Percentiles rank a stretch among this genome's conserved stretches.
phyloP scores from a whole-genome alignment of 2,888 invertebrate genomes.

The Protodeltote pygarga region DNA sequence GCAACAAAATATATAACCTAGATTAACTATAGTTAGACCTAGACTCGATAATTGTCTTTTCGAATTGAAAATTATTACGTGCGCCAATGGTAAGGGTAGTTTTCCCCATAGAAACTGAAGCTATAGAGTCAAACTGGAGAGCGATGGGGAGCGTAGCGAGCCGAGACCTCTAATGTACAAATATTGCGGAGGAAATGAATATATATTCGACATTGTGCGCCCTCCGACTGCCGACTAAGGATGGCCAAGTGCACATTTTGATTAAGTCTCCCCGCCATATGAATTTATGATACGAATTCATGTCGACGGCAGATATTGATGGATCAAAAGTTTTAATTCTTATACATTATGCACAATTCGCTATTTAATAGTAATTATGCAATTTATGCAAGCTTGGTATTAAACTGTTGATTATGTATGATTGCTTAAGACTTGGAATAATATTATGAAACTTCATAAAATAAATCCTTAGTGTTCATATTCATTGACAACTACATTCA shows the following conservation, averaged over 20 bases:
- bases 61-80: not conserved
- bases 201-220: constrained; percentile 73
- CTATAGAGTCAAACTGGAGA: constrained; percentile 72
- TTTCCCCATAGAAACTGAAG: constrained; percentile 64
- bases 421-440: not conserved
- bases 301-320: constrained; percentile 59
- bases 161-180: constrained; percentile 87
- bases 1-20: too few species aligned
- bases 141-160: constrained; percentile 74
- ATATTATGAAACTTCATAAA: not conserved
- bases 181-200: constrained; percentile 87
- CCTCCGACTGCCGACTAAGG: constrained; percentile 23
- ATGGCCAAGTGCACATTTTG: constrained; percentile 76
- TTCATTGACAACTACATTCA: too few species aligned
- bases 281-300: constrained; percentile 73
- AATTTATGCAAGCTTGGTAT: constrained; percentile 9
- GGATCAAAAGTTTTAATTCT: constrained; percentile 61
- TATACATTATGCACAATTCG: constrained; percentile 38
- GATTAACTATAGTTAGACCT: too few species aligned
- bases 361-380: constrained; percentile 3
- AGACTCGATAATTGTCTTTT: not conserved
- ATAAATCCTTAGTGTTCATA: too few species aligned
- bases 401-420: constrained; percentile 7
- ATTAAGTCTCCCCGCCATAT: constrained; percentile 79
- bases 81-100: constrained; percentile 55